Evolutionary conservation across 2,113 vertebrate genomes (phyloP).

Genomic region (Rana temporaria): DNA sequence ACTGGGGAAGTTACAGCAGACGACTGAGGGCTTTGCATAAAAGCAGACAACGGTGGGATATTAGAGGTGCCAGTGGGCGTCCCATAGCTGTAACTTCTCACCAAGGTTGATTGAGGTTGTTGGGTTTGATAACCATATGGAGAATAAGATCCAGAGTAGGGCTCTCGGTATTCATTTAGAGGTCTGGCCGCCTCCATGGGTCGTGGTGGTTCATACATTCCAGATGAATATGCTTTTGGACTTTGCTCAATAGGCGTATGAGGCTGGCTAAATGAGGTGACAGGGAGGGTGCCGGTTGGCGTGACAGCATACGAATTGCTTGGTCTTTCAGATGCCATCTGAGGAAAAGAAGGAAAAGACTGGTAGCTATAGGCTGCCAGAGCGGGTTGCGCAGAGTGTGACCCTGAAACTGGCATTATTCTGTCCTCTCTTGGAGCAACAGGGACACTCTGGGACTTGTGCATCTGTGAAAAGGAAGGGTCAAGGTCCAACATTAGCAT

Average conservation of each 20-base stretch:
- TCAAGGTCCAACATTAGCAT: slow-evolving; percentile 94
- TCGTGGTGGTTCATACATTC: slow-evolving; percentile 10
- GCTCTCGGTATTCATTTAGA: slow-evolving; percentile 26
- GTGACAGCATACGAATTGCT: slow-evolving; percentile 60
- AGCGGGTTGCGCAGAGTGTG: slow-evolving; percentile 77
- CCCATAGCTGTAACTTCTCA: slow-evolving; percentile 71
- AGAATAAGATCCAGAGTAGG: slow-evolving; percentile 52
- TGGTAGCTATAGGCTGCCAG: slow-evolving; percentile 65
- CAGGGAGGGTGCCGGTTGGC: slow-evolving; percentile 47
- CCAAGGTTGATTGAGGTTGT: slow-evolving; percentile 36
- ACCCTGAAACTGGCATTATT: slow-evolving; percentile 74
- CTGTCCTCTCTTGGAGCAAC: slow-evolving; percentile 67
- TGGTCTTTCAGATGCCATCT: slow-evolving; percentile 71
- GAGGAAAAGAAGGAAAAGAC: slow-evolving; percentile 67
- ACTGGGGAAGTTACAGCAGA: slow-evolving; percentile 71
- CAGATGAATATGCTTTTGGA: slow-evolving; percentile 20
- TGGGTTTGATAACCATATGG: slow-evolving; percentile 70
- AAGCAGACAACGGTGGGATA: slow-evolving; percentile 58
- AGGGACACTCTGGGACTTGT: slow-evolving; percentile 88
- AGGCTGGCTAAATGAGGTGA: neutral
- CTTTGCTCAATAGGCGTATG: slow-evolving; percentile 3
- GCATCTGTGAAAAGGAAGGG: slow-evolving; percentile 68
- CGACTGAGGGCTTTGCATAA: slow-evolving; percentile 67
- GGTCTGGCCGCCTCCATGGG: slow-evolving; percentile 53
- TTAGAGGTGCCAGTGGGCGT: slow-evolving; percentile 59